Conservation (phyloP, 1,140 invertebrate genomes). For the Brachionus sp. region DNA sequence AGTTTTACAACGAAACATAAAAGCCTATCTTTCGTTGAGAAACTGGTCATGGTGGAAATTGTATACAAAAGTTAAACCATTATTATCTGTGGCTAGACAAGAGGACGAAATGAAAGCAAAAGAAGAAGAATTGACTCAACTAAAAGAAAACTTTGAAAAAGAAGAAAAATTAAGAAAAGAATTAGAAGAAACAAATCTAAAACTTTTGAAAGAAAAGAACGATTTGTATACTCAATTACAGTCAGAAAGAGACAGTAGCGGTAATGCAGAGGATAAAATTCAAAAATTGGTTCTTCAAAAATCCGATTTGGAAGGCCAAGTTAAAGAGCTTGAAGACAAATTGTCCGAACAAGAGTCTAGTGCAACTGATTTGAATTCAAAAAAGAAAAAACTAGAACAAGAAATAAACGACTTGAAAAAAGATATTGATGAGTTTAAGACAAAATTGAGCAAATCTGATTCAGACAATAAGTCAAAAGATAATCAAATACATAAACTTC, state of each 20-base stretch:
- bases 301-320: conserved; percentile 88
- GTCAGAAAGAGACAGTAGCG: conserved; percentile 70
- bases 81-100: conserved; percentile 93
- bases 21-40: conserved; percentile 93
- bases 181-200: conserved; percentile 84
- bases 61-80: conserved; percentile 95
- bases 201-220: conserved; percentile 79
- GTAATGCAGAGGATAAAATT: conserved; percentile 84
- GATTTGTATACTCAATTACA: conserved; percentile 79
- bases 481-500: conserved; percentile 87
- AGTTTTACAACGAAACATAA: conserved; percentile 96
- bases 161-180: conserved; percentile 95
- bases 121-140: conserved; percentile 89
- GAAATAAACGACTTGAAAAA: conserved; percentile 89
- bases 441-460: conserved; percentile 77
- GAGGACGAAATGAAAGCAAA: conserved; percentile 97
- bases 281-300: conserved; percentile 91
- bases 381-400: conserved; percentile 91
- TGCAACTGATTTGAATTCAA: conserved; percentile 80
- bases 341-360: conserved; percentile 91
- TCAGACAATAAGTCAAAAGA: conserved; percentile 96
- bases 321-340: conserved; percentile 92
- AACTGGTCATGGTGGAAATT: conserved; percentile 99
- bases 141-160: conserved; percentile 85
- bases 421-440: conserved; percentile 90